Conservation (phyloP, 2,113 vertebrate species). For the Amblyornis subalaris region DNA sequence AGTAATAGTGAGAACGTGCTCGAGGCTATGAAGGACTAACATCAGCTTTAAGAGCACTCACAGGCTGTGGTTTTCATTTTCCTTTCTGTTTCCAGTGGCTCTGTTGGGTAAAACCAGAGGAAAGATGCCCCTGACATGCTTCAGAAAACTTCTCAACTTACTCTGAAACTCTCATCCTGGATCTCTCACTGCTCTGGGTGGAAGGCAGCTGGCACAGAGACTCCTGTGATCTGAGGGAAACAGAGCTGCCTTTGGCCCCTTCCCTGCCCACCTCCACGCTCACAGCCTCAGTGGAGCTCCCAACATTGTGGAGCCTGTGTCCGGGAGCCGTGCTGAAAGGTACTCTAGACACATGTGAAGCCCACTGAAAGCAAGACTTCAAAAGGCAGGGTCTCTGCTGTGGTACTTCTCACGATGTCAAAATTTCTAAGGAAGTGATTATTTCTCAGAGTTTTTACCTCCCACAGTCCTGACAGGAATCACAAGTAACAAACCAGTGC, state of each 20-base stretch:
- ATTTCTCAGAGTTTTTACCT: not conserved
- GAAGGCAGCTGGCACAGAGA: not conserved
- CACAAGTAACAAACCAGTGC: not conserved
- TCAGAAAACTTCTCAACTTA: not conserved
- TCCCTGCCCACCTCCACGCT: not conserved
- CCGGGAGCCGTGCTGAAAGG: not conserved
- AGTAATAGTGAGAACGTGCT: not conserved
- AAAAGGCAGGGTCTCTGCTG: not conserved
- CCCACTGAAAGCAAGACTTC: not conserved
- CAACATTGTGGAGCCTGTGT: not conserved
- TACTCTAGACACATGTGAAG: fast-evolving
- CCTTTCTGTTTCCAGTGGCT: not conserved
- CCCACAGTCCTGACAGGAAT: not conserved
- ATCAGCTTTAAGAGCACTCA: not conserved
- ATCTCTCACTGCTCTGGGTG: not conserved
- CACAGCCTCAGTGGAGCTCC: not conserved
- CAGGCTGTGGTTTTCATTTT: not conserved
- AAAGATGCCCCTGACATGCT: not conserved
- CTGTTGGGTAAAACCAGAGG: not conserved
- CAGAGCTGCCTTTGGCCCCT: not conserved
- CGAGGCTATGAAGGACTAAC: not conserved
- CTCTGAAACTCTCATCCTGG: not conserved
- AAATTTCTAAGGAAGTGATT: not conserved
- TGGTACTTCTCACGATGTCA: not conserved
- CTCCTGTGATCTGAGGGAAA: not conserved